Base-by-base conservation (phyloP, 2,888 invertebrate species). In the Hyalella azteca region DNA sequence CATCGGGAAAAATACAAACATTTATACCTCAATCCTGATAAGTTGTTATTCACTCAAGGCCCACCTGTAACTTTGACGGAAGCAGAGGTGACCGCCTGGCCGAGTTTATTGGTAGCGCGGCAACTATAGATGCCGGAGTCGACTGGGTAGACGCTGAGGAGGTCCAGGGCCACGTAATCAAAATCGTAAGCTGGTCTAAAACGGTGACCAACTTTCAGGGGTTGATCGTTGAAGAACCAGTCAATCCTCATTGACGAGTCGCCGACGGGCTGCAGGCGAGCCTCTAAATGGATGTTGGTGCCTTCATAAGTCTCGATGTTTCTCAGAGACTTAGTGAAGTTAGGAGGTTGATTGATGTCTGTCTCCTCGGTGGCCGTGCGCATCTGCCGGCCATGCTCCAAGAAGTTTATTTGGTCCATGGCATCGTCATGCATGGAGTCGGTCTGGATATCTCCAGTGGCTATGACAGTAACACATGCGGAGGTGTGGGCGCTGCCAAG, bases 81-180 rank as follows among this genome's bases (percentile, higher is more conserved):
- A 87, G 97, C 95, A 0, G 95, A 94, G 4, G 97, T 96, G 7
- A 95, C 94, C 29, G 96, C 96, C 90, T 97, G 95, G 2, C 99
- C 99, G 40, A 96, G 91, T 87, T 94, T 94, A 88, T 98, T 99
- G 80, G 95, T 93, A 0, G 98, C 98, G 88, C 94, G 94, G 87
- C 97, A 97, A 15, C 96, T 96, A 88, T 98, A 98, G 0, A 96
- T 94, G 26, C 98, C 98, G 7, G 95, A 95, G 89, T 99, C 99
- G 86, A 94, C 94, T n/a, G 98, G 95, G 88, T 97, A 98, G 36
- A 97, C 96, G 86, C 97, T 96, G 32, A 98, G 90, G 77, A 99
- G 92, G 88, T 98, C 98, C 78, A 99, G 90, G 11, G 98, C 97
- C 26, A 98, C 97, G 87, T 97, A 98, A 87, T 97, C 97, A 88